Evolutionary conservation across 2,113 vertebrate species (phyloP), one percentile per base, ranked within the genome.

Genomic region (Psettodes erumei): DNA sequence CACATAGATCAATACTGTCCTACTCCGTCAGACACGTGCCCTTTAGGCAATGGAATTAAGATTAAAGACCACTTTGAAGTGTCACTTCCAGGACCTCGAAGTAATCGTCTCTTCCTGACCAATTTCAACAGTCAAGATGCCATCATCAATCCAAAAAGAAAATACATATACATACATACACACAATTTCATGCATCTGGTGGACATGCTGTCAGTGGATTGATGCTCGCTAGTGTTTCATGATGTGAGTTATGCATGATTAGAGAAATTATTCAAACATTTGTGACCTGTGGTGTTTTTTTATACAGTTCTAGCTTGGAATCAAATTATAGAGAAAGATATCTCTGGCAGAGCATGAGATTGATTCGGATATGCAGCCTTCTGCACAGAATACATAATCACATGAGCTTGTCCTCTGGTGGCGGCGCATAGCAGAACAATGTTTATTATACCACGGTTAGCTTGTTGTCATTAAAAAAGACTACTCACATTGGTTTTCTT

Each of bases 301-400:
- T 43, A 63, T 63, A 53, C 79, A 65, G 25, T 79, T 71, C 84
- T 45, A 65, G 61, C 72, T 78, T 53, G 5, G 67, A 91, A 86
- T 91, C 79, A 86, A 88, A 93, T 89, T 84, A 91, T 68, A 55
- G 75, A 73, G 64, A 77, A 80, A 87, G 79, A 84, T 81, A 37
- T 90, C 71, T 81, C 80, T 80, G 86, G 77, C 83, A 72, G 84
- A 92, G 87, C 82, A 68, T 73, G 79, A 91, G 86, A 93, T 91
- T 91, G 88, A 92, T 88, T 91, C 73, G 25, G 79, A 92, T 85
- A 64, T n/a, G 13, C 55, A 60, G 35, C 71, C 40, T 54, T 79
- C 74, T 77, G 82, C 72, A 71, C 35, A 60, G 82, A 90, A 91
- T 86, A 73, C 75, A 65, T 81, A 89, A 90, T 91, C 62, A 62